Percentiles rank a stretch among this genome's conserved stretches.
These are phyloP conservation scores for Petaurus breviceps DNA, from an alignment of 2,113 vertebrate genomes.

Conservation along the genomic window DNA sequence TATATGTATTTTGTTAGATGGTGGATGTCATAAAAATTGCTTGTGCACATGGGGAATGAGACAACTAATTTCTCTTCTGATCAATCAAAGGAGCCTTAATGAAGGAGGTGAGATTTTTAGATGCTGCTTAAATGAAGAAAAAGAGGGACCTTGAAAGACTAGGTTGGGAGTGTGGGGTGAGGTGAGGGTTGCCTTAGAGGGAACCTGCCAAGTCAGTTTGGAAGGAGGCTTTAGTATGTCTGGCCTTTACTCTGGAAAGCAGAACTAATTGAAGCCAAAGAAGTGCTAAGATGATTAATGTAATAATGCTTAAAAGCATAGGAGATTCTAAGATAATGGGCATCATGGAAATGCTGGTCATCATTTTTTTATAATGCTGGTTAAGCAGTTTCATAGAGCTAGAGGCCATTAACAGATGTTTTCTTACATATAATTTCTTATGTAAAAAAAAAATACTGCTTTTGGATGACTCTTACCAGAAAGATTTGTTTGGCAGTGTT, in stretches of 20 bases:
- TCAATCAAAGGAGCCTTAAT: background rate
- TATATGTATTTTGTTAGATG: background rate
- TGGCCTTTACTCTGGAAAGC: background rate
- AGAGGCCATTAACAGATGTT: conserved; percentile 7
- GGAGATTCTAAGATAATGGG: background rate
- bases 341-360: background rate
- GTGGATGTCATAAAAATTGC: background rate
- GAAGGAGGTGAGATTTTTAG: background rate
- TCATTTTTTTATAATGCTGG: background rate
- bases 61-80: background rate
- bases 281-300: background rate
- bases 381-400: conserved; percentile 7
- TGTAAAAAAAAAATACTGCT: background rate
- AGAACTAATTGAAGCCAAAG: background rate
- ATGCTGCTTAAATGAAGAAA: background rate
- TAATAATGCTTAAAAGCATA: background rate
- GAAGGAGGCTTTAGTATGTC: background rate
- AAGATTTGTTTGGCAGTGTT: conserved; percentile 6
- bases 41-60: background rate
- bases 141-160: background rate
- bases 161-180: background rate
- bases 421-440: background rate
- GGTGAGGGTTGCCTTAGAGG: background rate
- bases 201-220: background rate
- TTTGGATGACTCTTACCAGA: conserved; percentile 1